Evolutionary conservation across 2,888 invertebrate genomes (phyloP).

Genomic region (Cheilosia vulpina): DNA sequence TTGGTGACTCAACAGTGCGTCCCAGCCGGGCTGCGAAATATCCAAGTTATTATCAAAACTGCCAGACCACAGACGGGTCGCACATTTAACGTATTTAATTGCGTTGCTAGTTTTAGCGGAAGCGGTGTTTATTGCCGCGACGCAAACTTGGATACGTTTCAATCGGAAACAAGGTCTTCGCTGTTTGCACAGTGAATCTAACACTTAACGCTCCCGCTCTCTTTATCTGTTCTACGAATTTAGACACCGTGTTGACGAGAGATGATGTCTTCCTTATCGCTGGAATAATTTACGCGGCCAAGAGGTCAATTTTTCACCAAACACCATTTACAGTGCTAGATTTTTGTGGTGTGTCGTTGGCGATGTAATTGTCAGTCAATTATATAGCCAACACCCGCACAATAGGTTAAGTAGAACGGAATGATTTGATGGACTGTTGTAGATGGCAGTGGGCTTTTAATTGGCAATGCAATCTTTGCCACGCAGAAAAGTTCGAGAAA

Average conservation of each 20-base stretch:
- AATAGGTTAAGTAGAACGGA: constrained; percentile 5
- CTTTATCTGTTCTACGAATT: constrained; percentile 6
- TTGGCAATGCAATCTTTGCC: background rate
- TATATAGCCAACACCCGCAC: background rate
- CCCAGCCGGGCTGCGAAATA: constrained; percentile 6
- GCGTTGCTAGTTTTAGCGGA: background rate
- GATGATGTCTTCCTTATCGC: constrained; percentile 38
- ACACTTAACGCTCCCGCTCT: constrained; percentile 12
- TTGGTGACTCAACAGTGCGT: constrained; percentile 56
- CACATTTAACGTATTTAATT: background rate
- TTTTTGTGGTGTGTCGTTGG: constrained; percentile 1
- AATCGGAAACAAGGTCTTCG: background rate
- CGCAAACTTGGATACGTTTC: background rate
- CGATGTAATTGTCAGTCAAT: constrained; percentile 22
- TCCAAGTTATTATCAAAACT: constrained; percentile 11
- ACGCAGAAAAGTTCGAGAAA: background rate
- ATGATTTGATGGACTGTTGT: background rate
- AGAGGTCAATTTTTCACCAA: constrained; percentile 47
- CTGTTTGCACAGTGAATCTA: constrained; percentile 20
- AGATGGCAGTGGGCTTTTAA: background rate
- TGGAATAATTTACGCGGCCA: constrained; percentile 19
- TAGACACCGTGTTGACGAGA: background rate
- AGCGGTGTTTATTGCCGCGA: background rate
- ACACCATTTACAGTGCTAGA: constrained; percentile 14
- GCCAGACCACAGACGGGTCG: background rate